Evolutionary conservation across 53 echinoderm and acorn worm species (phyloP).

Genomic region (Patiria pectinifera): DNA sequence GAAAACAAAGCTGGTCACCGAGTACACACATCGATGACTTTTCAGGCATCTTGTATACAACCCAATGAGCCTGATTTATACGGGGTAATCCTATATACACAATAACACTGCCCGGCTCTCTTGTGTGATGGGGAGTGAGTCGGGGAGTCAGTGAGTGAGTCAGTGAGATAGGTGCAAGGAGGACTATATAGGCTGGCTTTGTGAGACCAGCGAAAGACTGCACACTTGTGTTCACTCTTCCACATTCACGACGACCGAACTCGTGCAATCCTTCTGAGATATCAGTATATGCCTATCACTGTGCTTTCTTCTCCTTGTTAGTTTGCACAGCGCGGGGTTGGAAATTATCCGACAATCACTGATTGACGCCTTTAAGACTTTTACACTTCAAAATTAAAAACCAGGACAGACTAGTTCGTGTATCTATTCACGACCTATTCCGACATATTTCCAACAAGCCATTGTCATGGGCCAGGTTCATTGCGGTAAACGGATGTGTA

Average conservation of each 20-base stretch:
- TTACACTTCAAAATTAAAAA: background rate
- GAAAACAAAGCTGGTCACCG: no score
- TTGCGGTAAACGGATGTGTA: background rate
- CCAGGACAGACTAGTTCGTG: background rate
- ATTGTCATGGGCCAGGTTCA: background rate
- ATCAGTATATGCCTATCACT: background rate
- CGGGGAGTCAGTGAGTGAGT: no score
- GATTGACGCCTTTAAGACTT: conserved; percentile 1
- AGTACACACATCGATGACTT: no score
- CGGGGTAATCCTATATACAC: no score
- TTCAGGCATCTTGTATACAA: no score
- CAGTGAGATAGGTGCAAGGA: no score
- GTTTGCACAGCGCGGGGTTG: background rate
- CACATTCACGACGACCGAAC: background rate
- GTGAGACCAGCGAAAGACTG: no score
- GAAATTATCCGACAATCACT: background rate
- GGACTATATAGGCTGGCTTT: no score
- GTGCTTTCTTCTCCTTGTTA: background rate
- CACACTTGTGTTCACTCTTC: background rate
- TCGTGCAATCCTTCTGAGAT: background rate
- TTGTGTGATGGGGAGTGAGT: no score
- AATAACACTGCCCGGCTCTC: no score
- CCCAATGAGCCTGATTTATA: no score
- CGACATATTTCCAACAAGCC: background rate
- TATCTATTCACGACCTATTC: background rate